Evolutionary conservation across 1,140 invertebrate species (phyloP).

Genomic region (Lepeophtheirus salmonis): DNA sequence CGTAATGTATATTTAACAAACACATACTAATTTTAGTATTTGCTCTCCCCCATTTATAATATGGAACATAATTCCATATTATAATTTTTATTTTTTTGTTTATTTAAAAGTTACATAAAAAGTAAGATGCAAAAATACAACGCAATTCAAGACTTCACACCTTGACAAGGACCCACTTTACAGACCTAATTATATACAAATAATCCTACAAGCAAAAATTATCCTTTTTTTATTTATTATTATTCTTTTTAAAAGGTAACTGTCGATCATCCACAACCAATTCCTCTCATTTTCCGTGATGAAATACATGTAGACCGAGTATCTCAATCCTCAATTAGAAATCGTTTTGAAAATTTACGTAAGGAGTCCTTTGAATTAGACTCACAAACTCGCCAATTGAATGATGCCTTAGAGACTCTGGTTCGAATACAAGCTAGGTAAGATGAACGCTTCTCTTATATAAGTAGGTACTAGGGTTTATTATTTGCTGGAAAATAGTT

Average conservation of each 20-base stretch:
- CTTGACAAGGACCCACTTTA: too few species aligned
- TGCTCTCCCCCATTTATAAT: too few species aligned
- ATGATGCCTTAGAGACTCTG: conserved; percentile 63
- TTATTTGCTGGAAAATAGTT: background rate
- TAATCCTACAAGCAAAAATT: too few species aligned
- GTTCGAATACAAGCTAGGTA: conserved; percentile 66
- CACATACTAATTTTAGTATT: too few species aligned
- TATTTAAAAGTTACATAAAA: too few species aligned
- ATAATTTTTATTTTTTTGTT: too few species aligned
- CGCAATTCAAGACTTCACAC: too few species aligned
- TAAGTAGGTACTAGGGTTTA: background rate
- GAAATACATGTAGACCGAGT: conserved; percentile 61
- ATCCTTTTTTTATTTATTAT: background rate
- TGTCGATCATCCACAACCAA: conserved; percentile 19
- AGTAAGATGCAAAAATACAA: too few species aligned
- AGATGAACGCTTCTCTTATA: conserved; percentile 16
- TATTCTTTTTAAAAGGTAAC: background rate
- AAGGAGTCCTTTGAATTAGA: conserved; percentile 61
- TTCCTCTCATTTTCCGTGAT: conserved; percentile 49
- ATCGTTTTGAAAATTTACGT: conserved; percentile 52
- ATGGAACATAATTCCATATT: too few species aligned
- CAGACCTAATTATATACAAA: too few species aligned
- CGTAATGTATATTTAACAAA: too few species aligned
- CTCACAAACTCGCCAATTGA: conserved; percentile 61
- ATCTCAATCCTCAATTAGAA: conserved; percentile 47